Evolutionary conservation across 2,888 invertebrate species (phyloP).

Genomic region (Petrophora chlorosata): DNA sequence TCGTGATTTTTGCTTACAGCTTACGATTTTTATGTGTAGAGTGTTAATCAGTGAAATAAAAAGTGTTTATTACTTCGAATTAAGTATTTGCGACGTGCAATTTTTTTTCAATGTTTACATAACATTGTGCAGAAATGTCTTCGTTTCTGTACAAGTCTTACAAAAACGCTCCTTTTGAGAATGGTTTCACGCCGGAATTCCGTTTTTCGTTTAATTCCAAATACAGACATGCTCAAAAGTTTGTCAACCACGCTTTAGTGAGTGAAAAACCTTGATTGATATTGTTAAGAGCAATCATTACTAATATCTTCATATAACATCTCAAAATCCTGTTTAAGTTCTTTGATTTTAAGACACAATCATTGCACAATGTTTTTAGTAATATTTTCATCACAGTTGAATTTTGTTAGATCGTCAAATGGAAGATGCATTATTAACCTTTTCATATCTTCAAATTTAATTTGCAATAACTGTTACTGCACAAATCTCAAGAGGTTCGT

Average conservation of each 20-base stretch:
- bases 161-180: conserved; percentile 66
- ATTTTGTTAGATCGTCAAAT: too few relatives aligned
- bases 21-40: conserved; percentile 19
- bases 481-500: too few relatives aligned
- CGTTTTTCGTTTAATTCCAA: conserved; percentile 49
- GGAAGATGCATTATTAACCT: too few relatives aligned
- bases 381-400: too few relatives aligned
- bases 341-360: too few relatives aligned
- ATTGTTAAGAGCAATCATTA: background rate
- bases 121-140: conserved; percentile 45
- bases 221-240: conserved; percentile 56
- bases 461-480: too few relatives aligned
- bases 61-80: conserved; percentile 5
- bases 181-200: conserved; percentile 64
- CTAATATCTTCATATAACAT: too few relatives aligned
- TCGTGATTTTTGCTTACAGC: conserved; percentile 29
- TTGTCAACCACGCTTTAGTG: conserved; percentile 49
- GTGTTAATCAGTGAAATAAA: conserved; percentile 18
- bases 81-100: background rate
- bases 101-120: conserved; percentile 18
- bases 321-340: too few relatives aligned
- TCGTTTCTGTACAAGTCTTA: conserved; percentile 73
- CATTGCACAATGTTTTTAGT: too few relatives aligned
- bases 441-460: too few relatives aligned
- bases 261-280: conserved; percentile 39